Evolutionary conservation across 2,888 invertebrate genomes (phyloP).

Genomic region (Archips crataeganus): DNA sequence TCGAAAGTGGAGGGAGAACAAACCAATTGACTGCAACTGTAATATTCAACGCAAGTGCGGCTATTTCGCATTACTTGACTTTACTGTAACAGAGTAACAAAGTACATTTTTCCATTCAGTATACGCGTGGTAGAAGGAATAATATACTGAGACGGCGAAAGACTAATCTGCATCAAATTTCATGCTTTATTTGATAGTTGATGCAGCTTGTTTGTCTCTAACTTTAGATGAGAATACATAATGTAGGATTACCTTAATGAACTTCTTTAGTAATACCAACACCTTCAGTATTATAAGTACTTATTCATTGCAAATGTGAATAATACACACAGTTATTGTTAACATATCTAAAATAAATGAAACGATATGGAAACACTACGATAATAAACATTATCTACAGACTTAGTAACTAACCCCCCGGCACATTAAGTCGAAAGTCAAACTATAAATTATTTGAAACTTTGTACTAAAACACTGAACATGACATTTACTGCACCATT

Average conservation of each 20-base stretch:
- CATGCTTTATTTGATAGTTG: not conserved
- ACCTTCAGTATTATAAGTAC: not conserved
- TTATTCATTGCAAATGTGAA: not conserved
- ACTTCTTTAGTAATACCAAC: not conserved
- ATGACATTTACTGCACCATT: not conserved
- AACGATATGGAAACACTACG: not conserved
- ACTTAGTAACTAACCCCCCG: not conserved
- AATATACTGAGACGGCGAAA: not conserved
- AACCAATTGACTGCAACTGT: too few species aligned
- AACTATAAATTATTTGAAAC: not conserved
- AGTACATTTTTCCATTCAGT: too few species aligned
- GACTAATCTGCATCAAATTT: not conserved
- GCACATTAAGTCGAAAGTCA: not conserved
- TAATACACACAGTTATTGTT: not conserved
- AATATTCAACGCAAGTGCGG: too few species aligned
- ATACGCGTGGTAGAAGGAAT: not conserved
- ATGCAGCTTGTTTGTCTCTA: not conserved
- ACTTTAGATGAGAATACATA: not conserved
- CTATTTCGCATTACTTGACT: too few species aligned
- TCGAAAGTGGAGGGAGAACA: too few species aligned
- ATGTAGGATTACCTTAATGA: not conserved
- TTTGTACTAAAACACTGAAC: not conserved
- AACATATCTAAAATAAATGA: not conserved
- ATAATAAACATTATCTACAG: not conserved
- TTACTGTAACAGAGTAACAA: too few species aligned